Conservation (phyloP, 2,113 vertebrate genomes). For the Rhea pennata region DNA sequence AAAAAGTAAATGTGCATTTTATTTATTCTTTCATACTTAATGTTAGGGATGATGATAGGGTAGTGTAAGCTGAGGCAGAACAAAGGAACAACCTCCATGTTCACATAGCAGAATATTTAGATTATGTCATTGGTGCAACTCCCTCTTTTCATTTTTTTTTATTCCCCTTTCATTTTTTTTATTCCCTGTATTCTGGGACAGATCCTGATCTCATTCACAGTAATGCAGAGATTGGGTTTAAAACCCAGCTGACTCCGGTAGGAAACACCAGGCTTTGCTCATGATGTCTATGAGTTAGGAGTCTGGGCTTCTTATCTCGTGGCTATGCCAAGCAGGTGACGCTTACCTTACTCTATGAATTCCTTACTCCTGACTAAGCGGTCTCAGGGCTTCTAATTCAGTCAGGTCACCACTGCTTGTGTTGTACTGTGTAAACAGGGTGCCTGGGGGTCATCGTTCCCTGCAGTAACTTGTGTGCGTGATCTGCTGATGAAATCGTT, state of each 20-base stretch:
- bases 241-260: background rate
- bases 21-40: background rate
- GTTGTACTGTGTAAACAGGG: constrained; percentile 39
- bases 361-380: background rate
- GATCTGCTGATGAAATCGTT: constrained; percentile 43
- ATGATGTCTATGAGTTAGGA: background rate
- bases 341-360: background rate
- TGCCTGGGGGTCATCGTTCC: constrained; percentile 20
- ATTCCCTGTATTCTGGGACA: background rate
- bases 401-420: background rate
- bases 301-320: background rate
- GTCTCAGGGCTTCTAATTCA: constrained; percentile 44
- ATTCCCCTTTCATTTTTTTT: background rate
- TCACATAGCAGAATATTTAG: background rate
- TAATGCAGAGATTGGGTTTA: background rate
- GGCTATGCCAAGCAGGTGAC: background rate
- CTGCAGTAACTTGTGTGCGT: constrained; percentile 21
- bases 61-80: background rate
- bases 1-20: background rate
- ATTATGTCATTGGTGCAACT: background rate
- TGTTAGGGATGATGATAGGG: background rate
- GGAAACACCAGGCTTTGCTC: background rate
- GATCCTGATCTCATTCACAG: background rate
- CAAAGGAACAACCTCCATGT: background rate
- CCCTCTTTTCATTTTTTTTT: background rate